phyloP scores from a whole-genome alignment of 2,113 vertebrate species.

The Hemiscyllium ocellatum region DNA sequence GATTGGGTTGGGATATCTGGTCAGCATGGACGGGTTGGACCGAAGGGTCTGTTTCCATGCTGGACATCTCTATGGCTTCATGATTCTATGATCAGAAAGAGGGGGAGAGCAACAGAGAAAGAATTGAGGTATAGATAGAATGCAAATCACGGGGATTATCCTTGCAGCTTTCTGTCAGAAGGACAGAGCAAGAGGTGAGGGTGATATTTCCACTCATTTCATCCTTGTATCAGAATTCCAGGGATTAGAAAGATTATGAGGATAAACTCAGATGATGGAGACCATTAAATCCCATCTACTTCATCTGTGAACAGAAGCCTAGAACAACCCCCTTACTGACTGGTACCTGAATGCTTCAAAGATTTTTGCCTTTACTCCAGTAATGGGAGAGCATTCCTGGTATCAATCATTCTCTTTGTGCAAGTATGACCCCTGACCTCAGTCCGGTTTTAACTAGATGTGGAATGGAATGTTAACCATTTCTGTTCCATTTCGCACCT shows the following conservation, averaged over 20 bases:
- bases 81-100: no score
- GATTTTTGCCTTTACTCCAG: background rate
- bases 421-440: background rate
- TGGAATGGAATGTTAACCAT: background rate
- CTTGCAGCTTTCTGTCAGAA: background rate
- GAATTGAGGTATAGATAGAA: no score
- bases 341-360: background rate
- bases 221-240: background rate
- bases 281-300: background rate
- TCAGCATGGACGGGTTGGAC: no score
- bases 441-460: background rate
- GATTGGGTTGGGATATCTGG: no score
- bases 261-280: background rate
- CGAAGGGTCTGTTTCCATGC: no score
- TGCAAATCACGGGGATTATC: no score
- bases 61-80: no score
- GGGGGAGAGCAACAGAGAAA: no score
- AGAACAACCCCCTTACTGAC: background rate
- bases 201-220: background rate
- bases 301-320: no score
- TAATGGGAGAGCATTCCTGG: background rate
- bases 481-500: background rate
- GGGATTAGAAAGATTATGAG: background rate
- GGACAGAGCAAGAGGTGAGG: background rate
- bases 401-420: background rate